Base-by-base conservation (phyloP, 2,888 invertebrate species). In the Altica lythri region DNA sequence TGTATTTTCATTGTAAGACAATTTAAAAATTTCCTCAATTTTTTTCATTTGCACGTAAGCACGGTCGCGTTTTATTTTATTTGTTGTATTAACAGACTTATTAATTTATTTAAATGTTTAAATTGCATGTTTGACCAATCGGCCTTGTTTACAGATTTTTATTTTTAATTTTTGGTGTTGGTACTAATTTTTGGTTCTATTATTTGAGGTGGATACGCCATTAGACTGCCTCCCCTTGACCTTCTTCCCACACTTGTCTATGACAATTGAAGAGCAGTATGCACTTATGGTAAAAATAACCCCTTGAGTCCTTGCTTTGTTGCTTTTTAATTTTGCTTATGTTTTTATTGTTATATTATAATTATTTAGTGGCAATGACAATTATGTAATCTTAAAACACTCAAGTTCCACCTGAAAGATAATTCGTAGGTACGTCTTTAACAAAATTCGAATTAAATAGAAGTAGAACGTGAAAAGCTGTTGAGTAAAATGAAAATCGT, bases 121-220 rank as follows among this genome's bases (percentile, higher is more conserved):
- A n/a, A n/a, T n/a, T n/a, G n/a, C n/a, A n/a, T 46, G 55, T 54
- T 37, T 54, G 14, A 46, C 14, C 22, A 44, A 55, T 52, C 46
- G 57, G 53, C 54, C 38, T 55, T 53, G 47, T 54, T 55, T 60
- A 30, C 44, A 48, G 18, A 37, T 55, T 55, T 53, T 59, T 50
- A 34, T 46, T 45, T 50, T 30, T 46, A 58, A 48, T 51, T 64
- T 59, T 55, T 62, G 59, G 55, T 53, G 59, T 59, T 43, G 53
- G 54, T 53, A 56, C 56, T 61, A 55, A 57, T 59, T 60, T n/a
- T 58, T 65, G 64, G 65, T 63, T 65, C 63, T 73, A 72, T 70
- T 71, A 66, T 72, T 68, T 61, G 80, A 81, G 80, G 75, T 76
- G 80, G 80, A 80, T 75, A 75, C 78, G 76, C 77, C 79, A 76